Percentiles rank a stretch among this genome's conserved stretches.
Evolutionary conservation across 2,113 vertebrate species (phyloP).

Genomic region (Procavia capensis): DNA sequence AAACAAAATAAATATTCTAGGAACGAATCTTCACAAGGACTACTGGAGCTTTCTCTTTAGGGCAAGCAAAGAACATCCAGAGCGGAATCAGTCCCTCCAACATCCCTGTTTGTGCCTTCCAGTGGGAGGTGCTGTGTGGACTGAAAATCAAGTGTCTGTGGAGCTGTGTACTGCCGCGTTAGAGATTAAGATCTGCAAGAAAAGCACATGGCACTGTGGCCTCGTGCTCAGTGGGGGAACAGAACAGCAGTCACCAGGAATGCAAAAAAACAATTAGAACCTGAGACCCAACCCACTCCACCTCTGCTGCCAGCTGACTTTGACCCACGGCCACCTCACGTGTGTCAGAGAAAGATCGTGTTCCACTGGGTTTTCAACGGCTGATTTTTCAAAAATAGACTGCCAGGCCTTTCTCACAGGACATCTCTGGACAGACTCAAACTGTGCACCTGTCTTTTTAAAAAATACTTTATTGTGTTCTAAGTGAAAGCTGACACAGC

Average conservation of each 20-base stretch:
- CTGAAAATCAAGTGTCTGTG: neutral
- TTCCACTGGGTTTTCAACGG: neutral
- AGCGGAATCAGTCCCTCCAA: neutral
- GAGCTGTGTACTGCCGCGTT: neutral
- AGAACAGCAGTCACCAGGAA: neutral
- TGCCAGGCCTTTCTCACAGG: neutral
- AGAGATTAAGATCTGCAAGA: neutral
- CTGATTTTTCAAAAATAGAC: neutral
- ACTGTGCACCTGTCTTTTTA: no score
- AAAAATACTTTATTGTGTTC: no score
- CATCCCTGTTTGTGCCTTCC: neutral
- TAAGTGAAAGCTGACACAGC: no score
- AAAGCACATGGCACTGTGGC: neutral
- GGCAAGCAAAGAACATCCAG: constrained; percentile 45
- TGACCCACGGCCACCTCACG: neutral
- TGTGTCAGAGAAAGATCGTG: neutral
- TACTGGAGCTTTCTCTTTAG: constrained; percentile 56
- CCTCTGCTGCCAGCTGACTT: neutral
- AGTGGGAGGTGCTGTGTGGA: neutral
- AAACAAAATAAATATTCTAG: constrained; percentile 77
- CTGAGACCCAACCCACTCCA: neutral
- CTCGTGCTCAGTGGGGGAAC: neutral
- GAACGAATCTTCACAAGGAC: constrained; percentile 70
- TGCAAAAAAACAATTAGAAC: neutral
- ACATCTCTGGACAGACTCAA: neutral